Percentiles rank a stretch among this genome's conserved stretches.
phyloP scores from a whole-genome alignment of 2,797 vertebrate species.

The Natrix natrix region DNA sequence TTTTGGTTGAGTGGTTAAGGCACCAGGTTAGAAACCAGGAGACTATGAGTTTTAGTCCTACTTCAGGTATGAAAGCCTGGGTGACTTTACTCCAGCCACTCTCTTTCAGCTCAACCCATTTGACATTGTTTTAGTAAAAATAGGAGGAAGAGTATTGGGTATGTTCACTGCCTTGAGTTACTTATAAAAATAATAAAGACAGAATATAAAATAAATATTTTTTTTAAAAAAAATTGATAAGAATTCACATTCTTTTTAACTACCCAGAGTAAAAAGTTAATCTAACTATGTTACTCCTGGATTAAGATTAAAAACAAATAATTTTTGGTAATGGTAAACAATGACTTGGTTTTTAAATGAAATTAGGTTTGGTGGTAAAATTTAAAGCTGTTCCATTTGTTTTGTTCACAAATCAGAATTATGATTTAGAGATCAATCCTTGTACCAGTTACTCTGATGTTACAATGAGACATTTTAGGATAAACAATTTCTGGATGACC shows the following conservation, averaged over 20 bases:
- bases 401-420: not conserved
- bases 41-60: not conserved
- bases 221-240: not conserved
- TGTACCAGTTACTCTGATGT: not conserved
- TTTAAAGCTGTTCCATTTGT: not conserved
- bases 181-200: not conserved
- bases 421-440: not conserved
- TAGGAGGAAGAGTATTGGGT: not conserved
- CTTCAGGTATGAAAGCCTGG: not conserved
- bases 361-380: not conserved
- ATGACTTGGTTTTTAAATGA: not conserved
- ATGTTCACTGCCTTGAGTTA: not conserved
- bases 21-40: not conserved
- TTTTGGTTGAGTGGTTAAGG: not conserved
- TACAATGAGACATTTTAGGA: not conserved
- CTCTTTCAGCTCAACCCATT: not conserved
- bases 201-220: not conserved
- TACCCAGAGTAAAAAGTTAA: not conserved
- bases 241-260: not conserved
- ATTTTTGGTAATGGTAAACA: not conserved
- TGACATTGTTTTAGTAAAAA: not conserved
- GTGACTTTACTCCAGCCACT: not conserved
- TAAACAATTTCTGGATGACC: conserved; percentile 14
- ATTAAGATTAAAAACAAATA: not conserved
- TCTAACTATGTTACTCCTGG: not conserved